Base-by-base conservation (phyloP, 2,113 vertebrate genomes). In the Ochotona curzoniae region DNA sequence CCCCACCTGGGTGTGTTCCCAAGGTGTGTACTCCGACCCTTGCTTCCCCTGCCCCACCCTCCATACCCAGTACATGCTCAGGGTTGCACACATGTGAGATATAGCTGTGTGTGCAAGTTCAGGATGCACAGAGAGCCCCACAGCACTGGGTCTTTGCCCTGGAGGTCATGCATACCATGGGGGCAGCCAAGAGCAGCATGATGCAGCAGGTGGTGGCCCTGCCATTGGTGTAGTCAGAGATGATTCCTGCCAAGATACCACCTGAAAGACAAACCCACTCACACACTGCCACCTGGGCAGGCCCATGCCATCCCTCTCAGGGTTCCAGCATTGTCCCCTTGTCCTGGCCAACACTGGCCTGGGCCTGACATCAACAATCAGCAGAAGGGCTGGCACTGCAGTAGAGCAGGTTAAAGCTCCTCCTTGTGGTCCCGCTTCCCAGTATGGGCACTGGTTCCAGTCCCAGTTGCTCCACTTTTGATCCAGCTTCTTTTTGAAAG, bases 201-300 rank as follows among this genome's bases (percentile, higher is more conserved):
- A 98, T 86, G 0, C 98, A 98, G 97, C 99, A 99, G 0, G 99
- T 99, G 54, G 99, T 98, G n/a, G 99, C 99, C 83, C 99, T 98
- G 66, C 99, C 98, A 0, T 98, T 98, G 0, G 97, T 98, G 97
- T 98, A 99, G 98, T 99, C 99, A 0, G 99, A 99, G 96, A 99
- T 93, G 14, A 99, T 95, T 11, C 99, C 99, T 0, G 99, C 99
- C 1, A 98, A 18, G 96, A 99, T 99, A 60, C 99, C 99, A 2
- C 99, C 99, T 99, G 91, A 1, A 93, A 49, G 0, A 0, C 78
- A 49, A 30, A 20, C 54, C 54, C 10, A 20, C 30, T 71, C 18
- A 26, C 28, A 47, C 12, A 1, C 38, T 25, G 78, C 66, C n/a
- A 67, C 54, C 71, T 66, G 15, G 9, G 79, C 26, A 11, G 2